These are phyloP conservation scores for Cladopsammia gracilis DNA, from an alignment of 64 coral and sea anemone genomes.

Conservation along the genomic window DNA sequence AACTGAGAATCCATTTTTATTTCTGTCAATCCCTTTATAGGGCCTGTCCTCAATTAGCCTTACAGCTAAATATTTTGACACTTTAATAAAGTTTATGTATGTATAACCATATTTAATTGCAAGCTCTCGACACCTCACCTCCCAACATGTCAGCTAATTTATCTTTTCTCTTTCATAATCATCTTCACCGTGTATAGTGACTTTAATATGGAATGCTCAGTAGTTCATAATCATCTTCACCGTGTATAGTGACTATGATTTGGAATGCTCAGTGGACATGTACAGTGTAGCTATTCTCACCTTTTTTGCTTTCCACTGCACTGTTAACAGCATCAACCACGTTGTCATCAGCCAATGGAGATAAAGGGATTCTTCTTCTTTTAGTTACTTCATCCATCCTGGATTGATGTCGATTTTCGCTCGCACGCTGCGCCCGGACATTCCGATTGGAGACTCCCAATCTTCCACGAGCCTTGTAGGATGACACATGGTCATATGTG, in stretches of 20 bases:
- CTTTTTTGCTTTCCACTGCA: not conserved
- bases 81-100: too few species aligned
- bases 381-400: constrained; percentile 67
- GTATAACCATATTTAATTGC: too few species aligned
- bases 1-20: too few species aligned
- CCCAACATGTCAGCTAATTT: too few species aligned
- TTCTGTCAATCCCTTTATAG: too few species aligned
- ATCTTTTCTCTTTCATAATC: too few species aligned
- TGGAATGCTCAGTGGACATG: not conserved
- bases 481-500: constrained; percentile 57
- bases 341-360: constrained; percentile 42
- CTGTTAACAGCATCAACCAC: not conserved
- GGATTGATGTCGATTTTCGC: constrained; percentile 34
- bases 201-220: not conserved
- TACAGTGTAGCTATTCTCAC: not conserved
- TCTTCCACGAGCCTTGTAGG: constrained; percentile 65
- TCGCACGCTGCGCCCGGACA: constrained; percentile 55
- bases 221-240: too few species aligned
- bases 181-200: not conserved
- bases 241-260: not conserved
- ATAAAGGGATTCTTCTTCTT: constrained; percentile 49
- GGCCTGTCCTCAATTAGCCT: too few species aligned
- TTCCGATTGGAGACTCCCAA: constrained; percentile 46
- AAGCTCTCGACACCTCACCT: too few species aligned
- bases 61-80: too few species aligned